A percentile compares a stretch with the other conserved stretches of the same genome.
phyloP scores from a whole-genome alignment of 2,113 vertebrate species.

The Aramus guarauna region DNA sequence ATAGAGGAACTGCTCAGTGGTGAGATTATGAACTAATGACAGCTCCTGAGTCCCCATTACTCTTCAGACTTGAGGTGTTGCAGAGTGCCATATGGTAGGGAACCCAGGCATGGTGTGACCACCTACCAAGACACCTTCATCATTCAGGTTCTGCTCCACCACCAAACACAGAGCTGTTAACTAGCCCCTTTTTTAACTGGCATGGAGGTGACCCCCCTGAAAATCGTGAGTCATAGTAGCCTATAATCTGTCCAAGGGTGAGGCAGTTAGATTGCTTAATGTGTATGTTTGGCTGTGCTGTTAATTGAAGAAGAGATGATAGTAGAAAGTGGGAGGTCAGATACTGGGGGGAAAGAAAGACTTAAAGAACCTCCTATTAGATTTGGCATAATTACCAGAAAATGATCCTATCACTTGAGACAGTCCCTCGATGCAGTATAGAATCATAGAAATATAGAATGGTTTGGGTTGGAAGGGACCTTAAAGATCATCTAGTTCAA shows the following conservation, averaged over 20 bases:
- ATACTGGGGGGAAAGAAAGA: neutral
- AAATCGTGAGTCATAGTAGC: neutral
- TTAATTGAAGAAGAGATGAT: neutral
- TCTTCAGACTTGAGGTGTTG: neutral
- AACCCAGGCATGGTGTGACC: neutral
- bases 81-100: no score
- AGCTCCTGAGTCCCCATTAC: neutral
- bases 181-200: neutral
- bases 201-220: neutral
- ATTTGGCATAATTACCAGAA: neutral
- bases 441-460: no score
- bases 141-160: neutral
- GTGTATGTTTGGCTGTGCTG: neutral
- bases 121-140: neutral
- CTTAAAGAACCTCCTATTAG: neutral
- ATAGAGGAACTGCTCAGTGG: neutral
- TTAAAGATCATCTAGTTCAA: no score
- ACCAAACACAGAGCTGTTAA: neutral
- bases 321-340: neutral
- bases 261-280: neutral
- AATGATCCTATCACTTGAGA: neutral
- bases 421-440: neutral
- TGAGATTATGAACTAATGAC: neutral
- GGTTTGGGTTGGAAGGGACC: no score
- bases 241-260: neutral